Evolutionary conservation across 2,797 vertebrate genomes (phyloP), one percentile per base, ranked within the genome.

Genomic region (Momotus momota): DNA sequence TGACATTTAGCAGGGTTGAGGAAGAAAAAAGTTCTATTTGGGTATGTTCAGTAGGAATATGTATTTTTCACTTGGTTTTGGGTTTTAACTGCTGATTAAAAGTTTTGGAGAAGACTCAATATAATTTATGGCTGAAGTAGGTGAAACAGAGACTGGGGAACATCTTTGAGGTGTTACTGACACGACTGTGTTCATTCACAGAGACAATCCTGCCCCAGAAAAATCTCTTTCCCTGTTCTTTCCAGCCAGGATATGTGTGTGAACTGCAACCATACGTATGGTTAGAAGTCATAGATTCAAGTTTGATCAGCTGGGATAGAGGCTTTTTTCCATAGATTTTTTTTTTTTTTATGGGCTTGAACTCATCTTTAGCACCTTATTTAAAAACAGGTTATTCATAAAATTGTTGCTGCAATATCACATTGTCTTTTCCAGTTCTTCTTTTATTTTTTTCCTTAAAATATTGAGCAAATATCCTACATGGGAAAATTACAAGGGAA

Each of bases 1-100:
- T 95, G 90, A 82, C 81, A 86, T 86, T 90, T 91, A 94, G 55
- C 64, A 92, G 51, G 13, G 55, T 25, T 67, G 74, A 84, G 55
- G 67, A 79, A 51, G 35, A 4, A 54, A 71, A 74, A 48, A 26
- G 10, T 52, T 75, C 73, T 88, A 9, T 72, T 86, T 93, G 43
- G 17, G 23, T 86, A 19, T n/a, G 52, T 88, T 86, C 18, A 75
- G 75, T 23, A 70, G 40, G 86, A 84, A 20, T 58, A 48, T 57
- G 19, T 95, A 57, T 86, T 95, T 94, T 94, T 67, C 72, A 65
- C 43, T 72, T 81, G 16, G 48, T 69, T 93, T 91, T 20, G 66
- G 62, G 70, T 65, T 84, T 80, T 96, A 64, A 84, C 52, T 95
- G 45, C 43, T 77, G 15, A 49, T 43, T 23, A 91, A 83, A 26